Evolutionary conservation across 2,113 vertebrate species (phyloP), one percentile per base, ranked within the genome.

Genomic region (Oreocharis arfaki): DNA sequence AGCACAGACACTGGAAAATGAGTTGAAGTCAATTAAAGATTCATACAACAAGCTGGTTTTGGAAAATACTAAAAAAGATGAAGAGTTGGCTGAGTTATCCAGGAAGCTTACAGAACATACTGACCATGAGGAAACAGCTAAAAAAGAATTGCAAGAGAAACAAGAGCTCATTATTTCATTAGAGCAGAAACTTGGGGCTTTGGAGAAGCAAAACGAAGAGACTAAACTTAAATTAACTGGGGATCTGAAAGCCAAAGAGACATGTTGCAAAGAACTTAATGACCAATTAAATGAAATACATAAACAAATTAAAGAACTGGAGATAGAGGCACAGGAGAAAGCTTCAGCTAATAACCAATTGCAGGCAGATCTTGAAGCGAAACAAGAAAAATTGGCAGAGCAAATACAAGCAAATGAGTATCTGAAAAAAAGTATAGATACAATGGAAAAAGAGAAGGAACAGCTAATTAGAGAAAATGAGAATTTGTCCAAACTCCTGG

Each of bases 11-110:
- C 95, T 98, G 87, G 98, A 98, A 75, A 98, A 96, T 28, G 98
- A 99, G 41, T 90, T 99, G 32, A 99, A 99, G 82, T 94, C 97
- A 6, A 28, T 97, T 49, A 98, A 98, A 93, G 98, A 98, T 14
- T 98, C 98, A 16, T 96, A 98, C 44, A 98, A 98, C 95, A 96
- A 95, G 32, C 96, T 99, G 26, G 80, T 98, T 71, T 96, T 97
- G 39, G 98, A 98, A 74, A 97, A 97, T 14, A 83, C 96, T 42
- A 98, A 97, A 84, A 98, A 98, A 77, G 97, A 96, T 35, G 78
- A 92, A 11, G 98, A 99, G 30, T 63, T 98, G 46, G 60, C 97
- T 19, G 92, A 79, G 5, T 75, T 99, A 32, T 98, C 98, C 37
- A 95, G 70, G 47, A 97, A 97, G 33, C 84, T 99, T 46, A 87